Base-by-base conservation (phyloP, 2,797 vertebrate genomes). In the Sphenopsis melanotis region DNA sequence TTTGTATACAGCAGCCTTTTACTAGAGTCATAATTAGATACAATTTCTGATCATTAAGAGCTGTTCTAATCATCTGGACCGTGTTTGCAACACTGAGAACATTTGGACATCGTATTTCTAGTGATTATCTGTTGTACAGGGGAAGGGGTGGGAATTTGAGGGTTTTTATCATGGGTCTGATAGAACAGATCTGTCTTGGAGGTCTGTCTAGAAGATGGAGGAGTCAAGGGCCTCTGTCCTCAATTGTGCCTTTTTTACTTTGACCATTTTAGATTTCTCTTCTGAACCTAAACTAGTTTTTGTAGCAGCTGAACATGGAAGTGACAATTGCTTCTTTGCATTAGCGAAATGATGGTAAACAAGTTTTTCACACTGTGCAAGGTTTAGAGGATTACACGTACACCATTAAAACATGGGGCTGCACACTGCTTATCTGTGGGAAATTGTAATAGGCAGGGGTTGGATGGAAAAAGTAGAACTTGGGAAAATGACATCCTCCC, bases 21-120 rank as follows among this genome's bases (percentile, higher is more conserved):
- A 86, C 93, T 93, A 78, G 47, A 72, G 39, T 44, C 72, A 46
- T 95, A 87, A 95, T 96, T 95, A 86, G 70, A 74, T 69, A 78
- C 71, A 91, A 85, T 83, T 95, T 84, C 87, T 96, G 72, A 66
- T 96, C 94, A 94, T 96, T 95, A 96, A 71, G 72, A 92, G 29
- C 63, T 72, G 0, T 87, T 89, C 52, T 72, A 94, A 83, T 95
- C 21, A 63, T 86, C 82, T 75, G 23, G 29, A 57, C 78, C 72
- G 3, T 53, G 57, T 39, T 37, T 49, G 37, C 71, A 83, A 52
- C 27, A 30, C 19, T 42, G 65, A 86, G 82, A 88, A 39, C 56
- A 34, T 72, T 91, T 94, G 82, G 66, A 69, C 9, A 2, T 64
- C 2, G 5, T 55, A 32, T 85, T 87, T 82, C 19, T 87, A 30